A percentile compares a stretch with the other conserved stretches of the same genome.
These are phyloP conservation scores for Muntiacus muntjak DNA, from an alignment of 2,113 vertebrate species.

Conservation along the genomic window DNA sequence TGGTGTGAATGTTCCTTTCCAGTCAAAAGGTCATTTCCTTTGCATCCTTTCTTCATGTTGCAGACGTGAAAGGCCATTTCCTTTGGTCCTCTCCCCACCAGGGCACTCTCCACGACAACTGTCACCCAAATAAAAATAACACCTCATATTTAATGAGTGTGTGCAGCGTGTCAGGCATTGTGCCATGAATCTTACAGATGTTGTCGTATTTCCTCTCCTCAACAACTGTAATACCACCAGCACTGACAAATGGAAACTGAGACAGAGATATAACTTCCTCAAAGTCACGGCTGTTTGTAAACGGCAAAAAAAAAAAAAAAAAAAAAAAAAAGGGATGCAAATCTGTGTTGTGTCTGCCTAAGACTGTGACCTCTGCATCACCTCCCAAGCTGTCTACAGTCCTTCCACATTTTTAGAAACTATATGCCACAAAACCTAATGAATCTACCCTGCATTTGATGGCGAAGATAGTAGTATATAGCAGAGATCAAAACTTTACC, in stretches of 20 bases:
- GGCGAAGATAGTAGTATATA: neutral
- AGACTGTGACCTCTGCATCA: neutral
- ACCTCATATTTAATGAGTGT: neutral
- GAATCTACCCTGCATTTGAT: neutral
- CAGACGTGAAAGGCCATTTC: neutral
- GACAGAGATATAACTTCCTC: neutral
- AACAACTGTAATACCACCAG: neutral
- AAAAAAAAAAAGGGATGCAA: too few relatives aligned
- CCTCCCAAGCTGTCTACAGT: neutral
- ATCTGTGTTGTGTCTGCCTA: neutral
- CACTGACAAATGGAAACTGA: neutral
- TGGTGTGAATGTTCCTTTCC: neutral
- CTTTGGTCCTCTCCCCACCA: neutral
- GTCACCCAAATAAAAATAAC: neutral
- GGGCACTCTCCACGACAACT: neutral
- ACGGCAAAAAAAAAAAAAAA: neutral
- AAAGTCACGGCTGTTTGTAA: neutral
- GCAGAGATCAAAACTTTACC: neutral
- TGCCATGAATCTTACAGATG: neutral
- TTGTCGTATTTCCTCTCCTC: neutral
- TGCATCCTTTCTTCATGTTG: neutral
- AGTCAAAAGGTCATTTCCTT: neutral
- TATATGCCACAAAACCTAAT: neutral
- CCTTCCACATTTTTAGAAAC: neutral
- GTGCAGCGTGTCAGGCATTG: neutral